Evolutionary conservation across 2,888 invertebrate species (phyloP).

Genomic region (Zhuqinia jingwanae): DNA sequence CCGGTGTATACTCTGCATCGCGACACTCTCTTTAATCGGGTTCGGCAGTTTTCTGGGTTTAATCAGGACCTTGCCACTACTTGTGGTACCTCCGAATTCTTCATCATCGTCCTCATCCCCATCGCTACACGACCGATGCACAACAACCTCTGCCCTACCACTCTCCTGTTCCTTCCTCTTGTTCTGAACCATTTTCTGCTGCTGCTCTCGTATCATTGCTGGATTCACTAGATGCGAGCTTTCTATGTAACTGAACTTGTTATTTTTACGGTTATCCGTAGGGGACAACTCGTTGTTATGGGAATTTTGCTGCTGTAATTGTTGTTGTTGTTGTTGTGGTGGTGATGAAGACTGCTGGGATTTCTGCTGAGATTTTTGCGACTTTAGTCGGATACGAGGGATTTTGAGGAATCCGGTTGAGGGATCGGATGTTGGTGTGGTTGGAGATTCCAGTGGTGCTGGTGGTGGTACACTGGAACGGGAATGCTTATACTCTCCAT

Average conservation of each 20-base stretch:
- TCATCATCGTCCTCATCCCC: background rate
- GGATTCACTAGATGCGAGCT: constrained; percentile 5
- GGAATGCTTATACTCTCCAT: too few species aligned
- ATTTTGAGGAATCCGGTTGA: constrained; percentile 29
- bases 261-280: background rate
- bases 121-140: background rate
- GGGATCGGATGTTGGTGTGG: too few species aligned
- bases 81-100: too few species aligned
- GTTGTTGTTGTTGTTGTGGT: too few species aligned
- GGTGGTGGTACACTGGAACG: too few species aligned
- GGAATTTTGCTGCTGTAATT: too few species aligned
- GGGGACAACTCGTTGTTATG: background rate
- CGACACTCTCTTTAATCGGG: constrained; percentile 53
- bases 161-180: background rate
- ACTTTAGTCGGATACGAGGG: constrained; percentile 41
- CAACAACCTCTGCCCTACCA: too few species aligned
- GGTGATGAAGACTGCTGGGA: constrained; percentile 76
- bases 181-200: background rate
- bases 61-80: constrained; percentile 83
- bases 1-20: constrained; percentile 62
- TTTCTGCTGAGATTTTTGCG: too few species aligned
- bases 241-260: constrained; percentile 16
- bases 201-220: background rate
- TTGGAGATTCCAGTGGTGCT: too few species aligned
- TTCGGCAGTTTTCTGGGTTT: constrained; percentile 59